phyloP scores from a whole-genome alignment of 2,888 invertebrate genomes.

The Dasypolia templi region DNA sequence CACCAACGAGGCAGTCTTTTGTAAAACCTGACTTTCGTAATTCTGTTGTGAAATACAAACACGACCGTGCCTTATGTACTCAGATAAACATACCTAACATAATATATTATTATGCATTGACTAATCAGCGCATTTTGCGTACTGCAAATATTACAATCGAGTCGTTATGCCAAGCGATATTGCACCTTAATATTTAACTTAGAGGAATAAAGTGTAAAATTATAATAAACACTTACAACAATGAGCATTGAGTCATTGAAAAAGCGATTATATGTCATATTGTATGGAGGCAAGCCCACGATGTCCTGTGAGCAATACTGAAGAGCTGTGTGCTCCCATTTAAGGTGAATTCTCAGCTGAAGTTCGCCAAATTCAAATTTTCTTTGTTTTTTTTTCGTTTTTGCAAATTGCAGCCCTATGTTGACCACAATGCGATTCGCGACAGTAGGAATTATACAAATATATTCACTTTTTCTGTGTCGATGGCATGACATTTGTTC shows the following conservation, averaged over 20 bases:
- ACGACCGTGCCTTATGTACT: not conserved
- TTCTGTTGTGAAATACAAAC: not conserved
- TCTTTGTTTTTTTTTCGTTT: too few species aligned
- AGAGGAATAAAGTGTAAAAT: not conserved
- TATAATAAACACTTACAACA: not conserved
- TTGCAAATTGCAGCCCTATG: too few species aligned
- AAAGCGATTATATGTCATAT: conserved; percentile 20
- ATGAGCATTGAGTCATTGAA: conserved; percentile 41
- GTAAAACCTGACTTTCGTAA: not conserved
- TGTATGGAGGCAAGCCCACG: conserved; percentile 39
- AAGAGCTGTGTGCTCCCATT: conserved; percentile 12
- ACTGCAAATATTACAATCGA: conserved; percentile 20
- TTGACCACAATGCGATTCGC: too few species aligned
- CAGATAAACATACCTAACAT: conserved; percentile 12
- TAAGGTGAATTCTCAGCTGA: conserved; percentile 20
- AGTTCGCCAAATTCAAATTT: too few species aligned
- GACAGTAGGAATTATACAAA: too few species aligned
- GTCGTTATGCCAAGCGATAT: not conserved
- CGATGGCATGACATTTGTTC: too few species aligned
- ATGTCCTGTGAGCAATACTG: conserved; percentile 33
- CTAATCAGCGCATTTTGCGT: conserved; percentile 10
- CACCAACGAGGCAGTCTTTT: not conserved
- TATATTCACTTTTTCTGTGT: too few species aligned
- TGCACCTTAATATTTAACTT: too few species aligned
- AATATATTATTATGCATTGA: conserved; percentile 13